Conservation (phyloP, 2,797 vertebrate genomes). For the Malacoctenus gilli region DNA sequence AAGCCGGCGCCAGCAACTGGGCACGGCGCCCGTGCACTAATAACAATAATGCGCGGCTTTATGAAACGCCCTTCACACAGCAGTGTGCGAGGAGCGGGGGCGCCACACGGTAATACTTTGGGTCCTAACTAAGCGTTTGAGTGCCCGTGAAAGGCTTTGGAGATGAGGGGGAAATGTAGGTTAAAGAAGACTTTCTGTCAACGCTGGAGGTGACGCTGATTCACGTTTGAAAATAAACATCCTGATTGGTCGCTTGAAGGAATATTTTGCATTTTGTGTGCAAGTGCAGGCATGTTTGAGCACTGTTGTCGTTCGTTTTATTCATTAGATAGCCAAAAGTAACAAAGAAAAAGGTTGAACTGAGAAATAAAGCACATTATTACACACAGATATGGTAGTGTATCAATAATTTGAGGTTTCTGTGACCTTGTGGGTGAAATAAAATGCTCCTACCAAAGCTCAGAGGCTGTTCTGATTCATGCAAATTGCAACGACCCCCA, state of each 20-base stretch:
- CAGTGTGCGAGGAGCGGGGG: constrained; percentile 37
- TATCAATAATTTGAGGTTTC: constrained; percentile 11
- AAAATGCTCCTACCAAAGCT: constrained; percentile 8
- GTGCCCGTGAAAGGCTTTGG: constrained; percentile 41
- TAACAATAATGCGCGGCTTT: constrained; percentile 82
- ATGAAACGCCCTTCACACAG: constrained; percentile 73
- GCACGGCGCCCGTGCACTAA: constrained; percentile 72
- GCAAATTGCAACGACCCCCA: constrained; percentile 28
- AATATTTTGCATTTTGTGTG: constrained; percentile 1
- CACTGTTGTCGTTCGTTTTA: neutral
- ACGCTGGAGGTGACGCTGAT: constrained; percentile 29
- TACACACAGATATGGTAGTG: neutral
- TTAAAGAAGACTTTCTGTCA: constrained; percentile 36
- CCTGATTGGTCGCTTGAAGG: neutral
- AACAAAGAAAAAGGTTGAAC: neutral
- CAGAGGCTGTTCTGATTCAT: constrained; percentile 14
- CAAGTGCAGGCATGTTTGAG: neutral
- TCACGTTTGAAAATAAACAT: constrained; percentile 5
- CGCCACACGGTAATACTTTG: constrained; percentile 51
- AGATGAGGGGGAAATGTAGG: constrained; percentile 42
- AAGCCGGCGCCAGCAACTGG: constrained; percentile 65
- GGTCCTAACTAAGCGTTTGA: constrained; percentile 56
- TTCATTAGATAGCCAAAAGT: neutral
- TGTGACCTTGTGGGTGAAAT: neutral
- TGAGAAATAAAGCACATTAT: neutral